Conservation (phyloP, 2,797 vertebrate species). For the Glossophaga mutica region DNA sequence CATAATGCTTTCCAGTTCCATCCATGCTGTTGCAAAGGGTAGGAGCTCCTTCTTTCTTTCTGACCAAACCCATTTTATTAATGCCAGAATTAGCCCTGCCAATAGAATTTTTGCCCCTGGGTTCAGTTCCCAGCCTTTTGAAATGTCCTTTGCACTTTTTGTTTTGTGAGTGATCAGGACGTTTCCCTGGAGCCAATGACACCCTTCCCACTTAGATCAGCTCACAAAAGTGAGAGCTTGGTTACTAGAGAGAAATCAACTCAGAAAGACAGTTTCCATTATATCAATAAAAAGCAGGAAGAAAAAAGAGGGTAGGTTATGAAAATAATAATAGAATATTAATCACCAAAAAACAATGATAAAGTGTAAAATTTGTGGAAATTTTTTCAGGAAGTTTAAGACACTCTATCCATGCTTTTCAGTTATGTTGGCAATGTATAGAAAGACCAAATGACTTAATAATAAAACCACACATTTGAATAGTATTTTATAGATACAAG, state of each 20-base stretch:
- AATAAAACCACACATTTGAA: neutral
- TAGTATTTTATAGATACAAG: neutral
- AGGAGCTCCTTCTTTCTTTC: too few species aligned
- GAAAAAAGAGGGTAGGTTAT: neutral
- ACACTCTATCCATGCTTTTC: neutral
- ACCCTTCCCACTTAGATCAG: neutral
- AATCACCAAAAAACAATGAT: constrained; percentile 5
- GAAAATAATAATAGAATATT: neutral
- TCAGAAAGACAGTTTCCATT: neutral
- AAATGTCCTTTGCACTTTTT: constrained; percentile 58
- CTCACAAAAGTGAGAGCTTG: neutral
- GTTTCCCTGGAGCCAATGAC: constrained; percentile 4
- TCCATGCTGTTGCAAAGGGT: too few species aligned
- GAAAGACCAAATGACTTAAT: constrained; percentile 4
- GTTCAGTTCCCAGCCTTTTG: constrained; percentile 27
- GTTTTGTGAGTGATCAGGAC: constrained; percentile 49
- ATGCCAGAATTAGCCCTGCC: constrained; percentile 58
- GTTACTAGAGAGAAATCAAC: neutral
- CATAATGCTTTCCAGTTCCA: too few species aligned
- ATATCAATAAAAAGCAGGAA: neutral
- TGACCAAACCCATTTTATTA: too few species aligned
- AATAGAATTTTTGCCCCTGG: constrained; percentile 42
- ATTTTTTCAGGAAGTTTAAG: neutral
- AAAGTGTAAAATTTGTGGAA: neutral
- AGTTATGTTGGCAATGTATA: neutral